These are phyloP conservation scores for Heliconius erato DNA, from an alignment of 2,888 invertebrate genomes.

Conservation along the genomic window DNA sequence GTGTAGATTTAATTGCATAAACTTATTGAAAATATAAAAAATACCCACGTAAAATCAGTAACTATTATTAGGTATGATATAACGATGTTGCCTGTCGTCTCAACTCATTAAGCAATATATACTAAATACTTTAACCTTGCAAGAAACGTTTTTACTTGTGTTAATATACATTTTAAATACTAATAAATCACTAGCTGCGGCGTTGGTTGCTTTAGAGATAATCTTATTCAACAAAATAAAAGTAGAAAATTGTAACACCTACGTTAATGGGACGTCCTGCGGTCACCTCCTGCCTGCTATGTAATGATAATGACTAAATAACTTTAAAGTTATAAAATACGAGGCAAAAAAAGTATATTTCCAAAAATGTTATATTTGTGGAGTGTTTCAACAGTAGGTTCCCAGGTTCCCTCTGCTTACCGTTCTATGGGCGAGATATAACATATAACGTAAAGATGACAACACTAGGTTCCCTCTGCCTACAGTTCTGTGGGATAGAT, in stretches of 20 bases:
- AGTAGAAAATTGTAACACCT: conserved; percentile 56
- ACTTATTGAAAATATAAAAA: background rate
- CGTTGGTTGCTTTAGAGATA: conserved; percentile 27
- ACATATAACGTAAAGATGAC: no score
- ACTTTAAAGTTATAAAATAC: conserved; percentile 29
- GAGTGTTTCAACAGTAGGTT: no score
- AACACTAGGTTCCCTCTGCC: no score
- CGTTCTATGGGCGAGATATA: no score
- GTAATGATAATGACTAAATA: conserved; percentile 23
- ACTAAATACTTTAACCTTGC: conserved; percentile 11
- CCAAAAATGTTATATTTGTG: background rate
- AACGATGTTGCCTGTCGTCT: background rate
- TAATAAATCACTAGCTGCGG: conserved; percentile 16
- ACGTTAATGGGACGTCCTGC: conserved; percentile 63
- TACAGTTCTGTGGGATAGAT: no score
- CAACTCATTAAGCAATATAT: conserved; percentile 4
- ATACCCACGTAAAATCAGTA: background rate
- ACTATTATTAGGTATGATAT: background rate
- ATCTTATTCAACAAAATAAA: conserved; percentile 38
- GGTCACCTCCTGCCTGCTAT: conserved; percentile 63
- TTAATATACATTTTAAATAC: conserved; percentile 12
- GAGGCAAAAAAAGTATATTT: background rate
- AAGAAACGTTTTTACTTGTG: background rate
- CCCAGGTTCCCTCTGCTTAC: no score
- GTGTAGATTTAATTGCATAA: background rate